These are phyloP conservation scores for Falco punctatus DNA, from an alignment of 2,113 vertebrate genomes.

Conservation along the genomic window DNA sequence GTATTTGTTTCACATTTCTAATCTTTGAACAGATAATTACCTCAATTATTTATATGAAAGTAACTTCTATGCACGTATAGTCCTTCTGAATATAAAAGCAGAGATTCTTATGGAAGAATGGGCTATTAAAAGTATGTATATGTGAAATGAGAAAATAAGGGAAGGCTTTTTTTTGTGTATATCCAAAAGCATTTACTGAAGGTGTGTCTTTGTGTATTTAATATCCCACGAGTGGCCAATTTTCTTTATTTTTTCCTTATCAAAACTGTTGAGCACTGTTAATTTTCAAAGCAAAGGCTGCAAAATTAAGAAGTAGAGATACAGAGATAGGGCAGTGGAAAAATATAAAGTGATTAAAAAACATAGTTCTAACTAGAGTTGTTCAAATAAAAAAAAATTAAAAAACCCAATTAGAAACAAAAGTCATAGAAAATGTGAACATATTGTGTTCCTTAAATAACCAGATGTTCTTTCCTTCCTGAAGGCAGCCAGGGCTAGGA, in stretches of 20 bases:
- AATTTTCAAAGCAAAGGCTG: slow-evolving; percentile 69
- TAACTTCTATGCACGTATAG: not conserved
- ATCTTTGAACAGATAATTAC: slow-evolving; percentile 19
- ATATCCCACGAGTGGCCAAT: not conserved
- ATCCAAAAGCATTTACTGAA: not conserved
- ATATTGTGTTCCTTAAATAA: slow-evolving; percentile 89
- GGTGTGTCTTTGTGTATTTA: slow-evolving; percentile 21
- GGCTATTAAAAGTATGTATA: not conserved
- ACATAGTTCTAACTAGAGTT: slow-evolving; percentile 78
- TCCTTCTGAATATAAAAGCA: slow-evolving; percentile 1
- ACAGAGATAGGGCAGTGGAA: slow-evolving; percentile 64
- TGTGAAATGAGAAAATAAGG: slow-evolving; percentile 21
- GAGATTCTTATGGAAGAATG: not conserved
- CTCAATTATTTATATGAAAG: slow-evolving; percentile 23
- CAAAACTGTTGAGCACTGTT: slow-evolving; percentile 51
- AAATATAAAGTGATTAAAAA: slow-evolving; percentile 83
- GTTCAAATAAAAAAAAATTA: slow-evolving; percentile 77
- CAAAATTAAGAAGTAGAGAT: slow-evolving; percentile 59
- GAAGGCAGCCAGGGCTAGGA: slow-evolving; percentile 83
- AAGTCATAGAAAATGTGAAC: slow-evolving; percentile 89
- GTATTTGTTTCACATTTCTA: slow-evolving; percentile 38
- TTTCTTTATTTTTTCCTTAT: slow-evolving; percentile 28
- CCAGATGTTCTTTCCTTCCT: slow-evolving; percentile 87
- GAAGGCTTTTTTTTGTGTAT: not conserved
- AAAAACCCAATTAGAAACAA: slow-evolving; percentile 88